A percentile compares a stretch with the other conserved stretches of the same genome.
These are phyloP conservation scores for Eurosta solidaginis DNA, from an alignment of 1,140 invertebrate genomes.

Conservation along the genomic window DNA sequence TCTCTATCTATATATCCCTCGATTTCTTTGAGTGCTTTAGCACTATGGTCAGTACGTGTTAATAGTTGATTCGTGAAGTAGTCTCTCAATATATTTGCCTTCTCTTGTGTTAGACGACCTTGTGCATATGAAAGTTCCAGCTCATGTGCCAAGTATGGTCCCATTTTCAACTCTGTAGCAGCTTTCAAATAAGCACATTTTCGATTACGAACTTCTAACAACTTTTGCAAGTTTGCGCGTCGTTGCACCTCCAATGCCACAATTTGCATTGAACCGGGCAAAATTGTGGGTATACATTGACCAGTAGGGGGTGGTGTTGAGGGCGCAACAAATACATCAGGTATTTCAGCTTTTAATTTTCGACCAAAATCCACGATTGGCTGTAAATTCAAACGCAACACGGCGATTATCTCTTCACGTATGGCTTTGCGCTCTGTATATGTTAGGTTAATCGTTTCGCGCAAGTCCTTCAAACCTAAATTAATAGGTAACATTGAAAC, in stretches of 20 bases:
- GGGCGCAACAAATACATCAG: slow-evolving; percentile 28
- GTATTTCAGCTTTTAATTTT: slow-evolving; percentile 27
- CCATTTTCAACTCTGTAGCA: slow-evolving; percentile 46
- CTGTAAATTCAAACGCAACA: not conserved
- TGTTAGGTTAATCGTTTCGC: not conserved
- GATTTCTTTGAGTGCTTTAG: slow-evolving; percentile 47
- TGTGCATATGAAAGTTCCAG: slow-evolving; percentile 44
- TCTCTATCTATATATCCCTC: slow-evolving; percentile 39
- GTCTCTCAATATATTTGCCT: slow-evolving; percentile 43
- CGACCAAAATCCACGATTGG: slow-evolving; percentile 8
- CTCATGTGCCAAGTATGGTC: slow-evolving; percentile 43
- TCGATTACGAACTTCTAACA: slow-evolving; percentile 34
- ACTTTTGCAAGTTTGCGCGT: slow-evolving; percentile 37
- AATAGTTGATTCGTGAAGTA: slow-evolving; percentile 41
- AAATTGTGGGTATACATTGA: not conserved
- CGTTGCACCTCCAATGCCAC: slow-evolving; percentile 44
- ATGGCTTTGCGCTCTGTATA: slow-evolving; percentile 34
- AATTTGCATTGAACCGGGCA: slow-evolving; percentile 20
- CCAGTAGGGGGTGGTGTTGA: not conserved
- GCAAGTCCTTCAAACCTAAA: slow-evolving; percentile 12
- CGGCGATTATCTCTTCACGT: slow-evolving; percentile 3
- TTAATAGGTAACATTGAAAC: not conserved
- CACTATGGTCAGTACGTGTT: slow-evolving; percentile 45
- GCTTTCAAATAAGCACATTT: slow-evolving; percentile 44
- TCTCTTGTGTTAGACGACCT: slow-evolving; percentile 43